phyloP scores from a whole-genome alignment of 1,140 invertebrate genomes.

The Drosophila tropicalis region DNA sequence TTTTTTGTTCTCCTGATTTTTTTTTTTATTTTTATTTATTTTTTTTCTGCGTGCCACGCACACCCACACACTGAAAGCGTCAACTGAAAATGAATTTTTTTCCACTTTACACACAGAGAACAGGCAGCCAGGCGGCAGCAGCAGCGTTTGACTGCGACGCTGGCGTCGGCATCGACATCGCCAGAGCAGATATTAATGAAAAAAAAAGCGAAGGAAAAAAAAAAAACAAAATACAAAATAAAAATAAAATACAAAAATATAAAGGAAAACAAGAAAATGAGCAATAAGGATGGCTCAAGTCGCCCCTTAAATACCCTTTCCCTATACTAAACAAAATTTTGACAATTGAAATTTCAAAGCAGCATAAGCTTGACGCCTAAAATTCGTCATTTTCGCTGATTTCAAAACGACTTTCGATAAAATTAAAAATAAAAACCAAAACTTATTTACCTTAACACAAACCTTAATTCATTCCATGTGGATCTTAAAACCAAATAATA shows the following conservation, averaged over 20 bases:
- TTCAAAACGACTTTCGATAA: no score
- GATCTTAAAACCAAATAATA: no score
- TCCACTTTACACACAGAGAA: constrained; percentile 66
- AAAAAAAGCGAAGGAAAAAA: constrained; percentile 44
- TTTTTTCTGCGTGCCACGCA: constrained; percentile 61
- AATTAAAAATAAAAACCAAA: no score
- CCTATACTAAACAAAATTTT: constrained; percentile 11
- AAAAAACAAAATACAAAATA: constrained; percentile 42
- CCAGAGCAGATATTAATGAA: constrained; percentile 74
- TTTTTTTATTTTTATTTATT: constrained; percentile 32
- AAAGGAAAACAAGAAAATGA: constrained; percentile 66
- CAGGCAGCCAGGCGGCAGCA: constrained; percentile 55
- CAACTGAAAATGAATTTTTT: constrained; percentile 79
- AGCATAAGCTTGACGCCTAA: no score
- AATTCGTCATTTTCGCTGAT: no score
- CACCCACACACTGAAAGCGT: constrained; percentile 73
- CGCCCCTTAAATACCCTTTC: constrained; percentile 60
- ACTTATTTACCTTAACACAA: no score
- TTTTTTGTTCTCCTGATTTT: constrained; percentile 30
- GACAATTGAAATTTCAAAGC: no score
- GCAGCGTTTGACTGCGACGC: constrained; percentile 26
- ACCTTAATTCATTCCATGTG: no score
- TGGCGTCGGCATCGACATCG: constrained; percentile 53
- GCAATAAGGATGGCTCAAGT: constrained; percentile 32
- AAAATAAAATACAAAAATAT: constrained; percentile 66